Percentiles rank a stretch among this genome's conserved stretches.
These are phyloP conservation scores for Muntiacus muntjak DNA, from an alignment of 2,113 vertebrate species.

Conservation along the genomic window DNA sequence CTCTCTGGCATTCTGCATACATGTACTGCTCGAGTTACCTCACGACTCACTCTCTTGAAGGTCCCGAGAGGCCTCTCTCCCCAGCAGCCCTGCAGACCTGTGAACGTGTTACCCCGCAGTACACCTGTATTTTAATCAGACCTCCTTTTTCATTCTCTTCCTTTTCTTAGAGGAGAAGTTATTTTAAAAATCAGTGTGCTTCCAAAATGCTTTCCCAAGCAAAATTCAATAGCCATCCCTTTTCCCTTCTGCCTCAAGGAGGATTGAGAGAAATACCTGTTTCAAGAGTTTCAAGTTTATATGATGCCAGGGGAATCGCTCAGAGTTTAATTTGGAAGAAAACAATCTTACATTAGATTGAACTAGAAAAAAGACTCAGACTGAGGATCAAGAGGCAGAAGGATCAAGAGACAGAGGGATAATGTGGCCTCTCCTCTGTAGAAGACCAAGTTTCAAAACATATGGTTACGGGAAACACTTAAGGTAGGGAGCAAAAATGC, in stretches of 20 bases:
- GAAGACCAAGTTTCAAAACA: constrained; percentile 20
- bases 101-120: neutral
- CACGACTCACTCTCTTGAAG: constrained; percentile 51
- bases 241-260: neutral
- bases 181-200: neutral
- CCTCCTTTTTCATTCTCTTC: neutral
- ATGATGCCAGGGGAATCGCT: neutral
- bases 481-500: neutral
- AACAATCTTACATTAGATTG: constrained; percentile 6
- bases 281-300: neutral
- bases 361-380: constrained; percentile 12
- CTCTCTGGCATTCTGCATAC: neutral
- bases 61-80: neutral
- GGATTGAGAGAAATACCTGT: neutral
- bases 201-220: neutral
- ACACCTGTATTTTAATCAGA: constrained; percentile 39
- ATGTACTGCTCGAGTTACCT: constrained; percentile 52
- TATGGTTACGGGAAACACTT: neutral
- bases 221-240: neutral
- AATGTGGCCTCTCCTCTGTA: neutral
- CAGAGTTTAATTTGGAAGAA: constrained; percentile 21
- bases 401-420: neutral
- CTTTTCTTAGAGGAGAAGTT: constrained; percentile 3
- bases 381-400: neutral
- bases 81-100: constrained; percentile 24